Evolutionary conservation across 1,140 invertebrate species (phyloP), one percentile per base, ranked within the genome.

Genomic region (Pogonomyrmex californicus): DNA sequence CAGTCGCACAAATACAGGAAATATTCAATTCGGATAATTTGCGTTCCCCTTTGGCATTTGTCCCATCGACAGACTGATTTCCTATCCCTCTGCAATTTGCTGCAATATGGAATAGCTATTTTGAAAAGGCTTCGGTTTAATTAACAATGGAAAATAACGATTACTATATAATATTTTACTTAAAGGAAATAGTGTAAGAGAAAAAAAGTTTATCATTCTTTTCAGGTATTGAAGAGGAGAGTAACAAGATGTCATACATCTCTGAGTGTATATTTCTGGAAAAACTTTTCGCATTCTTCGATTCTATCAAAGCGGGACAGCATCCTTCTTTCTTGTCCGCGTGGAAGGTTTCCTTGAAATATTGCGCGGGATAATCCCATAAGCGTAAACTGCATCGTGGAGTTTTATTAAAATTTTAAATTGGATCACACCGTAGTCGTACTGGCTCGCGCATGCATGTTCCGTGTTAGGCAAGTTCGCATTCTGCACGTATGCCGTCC

Each of bases 21-120:
- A 56, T 76, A 44, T 87, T 87, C 65, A 66, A 77, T 85, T 9
- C 49, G 7, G 47, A 81, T 86, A 81, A 86, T 81, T 73, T 49
- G 49, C 44, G 58, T 63, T 5, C 36, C 66, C 47, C 14, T 56
- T 58, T 88, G 81, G 73, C 66, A 63, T 17, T 36, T 7, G 60
- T 88, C 51, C 86, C 44, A 62, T 70, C 81, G 75, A 89, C 56
- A 85, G 81, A 62, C 54, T 36, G 36, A 49, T 60, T 54, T 23
- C n/a, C 23, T 23, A 23, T 47, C 58, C 65, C 62, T 10, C 60
- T 86, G 30, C 56, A 60, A 71, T 75, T 77, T 47, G 17, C 79
- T 75, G 54, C 65, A 82, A 44, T 83, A 49, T 38, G 33, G 70
- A 38, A 54, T 63, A 78, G 49, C 9, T 77, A 60, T 47, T 78